Conservation (phyloP, 2,888 invertebrate genomes). For the Scotopteryx bipunctaria region DNA sequence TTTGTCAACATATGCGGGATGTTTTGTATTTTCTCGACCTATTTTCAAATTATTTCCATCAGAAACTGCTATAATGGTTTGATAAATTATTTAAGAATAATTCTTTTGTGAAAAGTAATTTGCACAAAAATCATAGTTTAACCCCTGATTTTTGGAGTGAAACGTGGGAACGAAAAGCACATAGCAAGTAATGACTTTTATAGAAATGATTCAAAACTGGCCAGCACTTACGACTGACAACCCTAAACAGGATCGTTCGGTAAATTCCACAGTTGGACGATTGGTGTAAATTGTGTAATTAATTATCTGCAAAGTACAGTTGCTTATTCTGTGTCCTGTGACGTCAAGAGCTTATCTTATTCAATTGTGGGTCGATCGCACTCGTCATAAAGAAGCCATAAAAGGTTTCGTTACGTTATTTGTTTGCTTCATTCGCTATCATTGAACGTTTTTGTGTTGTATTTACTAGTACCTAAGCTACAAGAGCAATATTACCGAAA, state of each 20-base stretch:
- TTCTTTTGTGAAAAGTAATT: no score
- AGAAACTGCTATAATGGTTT: no score
- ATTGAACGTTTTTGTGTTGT: no score
- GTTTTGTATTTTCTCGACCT: conserved; percentile 4
- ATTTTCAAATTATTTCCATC: background rate
- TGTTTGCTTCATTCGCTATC: no score
- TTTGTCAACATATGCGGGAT: conserved; percentile 2
- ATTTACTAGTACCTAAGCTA: no score
- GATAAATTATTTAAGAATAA: no score
- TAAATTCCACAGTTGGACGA: conserved; percentile 28
- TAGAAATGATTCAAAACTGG: background rate
- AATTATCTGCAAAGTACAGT: conserved; percentile 46
- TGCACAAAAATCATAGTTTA: no score
- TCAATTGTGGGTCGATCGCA: conserved; percentile 22
- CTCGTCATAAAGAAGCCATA: background rate
- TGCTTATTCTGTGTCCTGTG: conserved; percentile 37
- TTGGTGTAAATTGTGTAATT: conserved; percentile 58
- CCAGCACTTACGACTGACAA: background rate
- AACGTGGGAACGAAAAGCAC: no score
- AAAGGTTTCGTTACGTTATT: conserved; percentile 4
- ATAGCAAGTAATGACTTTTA: no score
- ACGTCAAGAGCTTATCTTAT: conserved; percentile 42
- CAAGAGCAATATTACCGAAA: no score
- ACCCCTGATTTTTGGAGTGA: no score
- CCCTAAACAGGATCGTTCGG: conserved; percentile 8